phyloP scores from a whole-genome alignment of 2,797 vertebrate genomes.

The Silurus aristotelis region DNA sequence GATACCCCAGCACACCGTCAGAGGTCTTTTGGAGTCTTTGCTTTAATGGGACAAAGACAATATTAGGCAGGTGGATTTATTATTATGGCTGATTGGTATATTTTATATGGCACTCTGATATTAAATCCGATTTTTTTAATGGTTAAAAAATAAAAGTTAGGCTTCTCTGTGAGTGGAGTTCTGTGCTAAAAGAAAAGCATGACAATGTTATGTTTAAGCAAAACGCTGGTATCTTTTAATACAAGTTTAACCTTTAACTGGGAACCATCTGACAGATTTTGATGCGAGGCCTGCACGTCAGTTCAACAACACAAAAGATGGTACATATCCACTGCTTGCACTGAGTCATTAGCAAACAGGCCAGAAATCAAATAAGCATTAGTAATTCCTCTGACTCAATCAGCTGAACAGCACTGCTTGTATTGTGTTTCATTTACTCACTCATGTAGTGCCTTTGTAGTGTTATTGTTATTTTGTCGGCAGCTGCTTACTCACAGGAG shows the following conservation, averaged over 20 bases:
- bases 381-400: neutral
- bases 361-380: neutral
- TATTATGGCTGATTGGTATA: too few species aligned
- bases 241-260: constrained; percentile 3
- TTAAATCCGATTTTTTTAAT: neutral
- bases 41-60: too few species aligned
- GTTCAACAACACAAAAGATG: neutral
- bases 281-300: neutral
- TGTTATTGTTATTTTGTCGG: neutral
- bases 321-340: neutral
- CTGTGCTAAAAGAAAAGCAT: neutral
- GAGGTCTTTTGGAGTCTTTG: too few species aligned
- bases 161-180: neutral
- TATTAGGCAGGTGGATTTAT: too few species aligned
- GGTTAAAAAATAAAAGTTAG: neutral
- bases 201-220: neutral
- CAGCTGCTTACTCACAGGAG: too few species aligned
- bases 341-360: neutral
- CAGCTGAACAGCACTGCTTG: neutral
- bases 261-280: neutral
- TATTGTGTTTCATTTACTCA: neutral
- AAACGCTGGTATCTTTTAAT: neutral
- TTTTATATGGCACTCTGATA: neutral
- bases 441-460: neutral
- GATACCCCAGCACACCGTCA: too few species aligned